Evolutionary conservation across 2,113 vertebrate species (phyloP).

Genomic region (Oceanodroma tethys): DNA sequence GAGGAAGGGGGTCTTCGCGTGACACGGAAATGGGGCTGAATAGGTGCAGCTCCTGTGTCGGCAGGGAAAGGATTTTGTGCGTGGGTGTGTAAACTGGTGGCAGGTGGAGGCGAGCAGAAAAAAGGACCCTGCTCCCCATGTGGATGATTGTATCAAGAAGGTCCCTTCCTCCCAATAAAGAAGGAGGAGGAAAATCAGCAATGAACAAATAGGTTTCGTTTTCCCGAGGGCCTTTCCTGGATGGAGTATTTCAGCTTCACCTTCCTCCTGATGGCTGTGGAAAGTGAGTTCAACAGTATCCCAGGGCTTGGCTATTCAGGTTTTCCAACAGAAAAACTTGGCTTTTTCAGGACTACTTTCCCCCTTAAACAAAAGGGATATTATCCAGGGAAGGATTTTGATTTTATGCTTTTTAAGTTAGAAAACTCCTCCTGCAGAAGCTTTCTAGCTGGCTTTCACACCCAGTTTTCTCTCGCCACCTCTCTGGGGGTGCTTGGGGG

Average conservation of each 20-base stretch:
- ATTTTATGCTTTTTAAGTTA: background rate
- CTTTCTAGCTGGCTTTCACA: background rate
- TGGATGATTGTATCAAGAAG: background rate
- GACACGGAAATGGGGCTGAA: background rate
- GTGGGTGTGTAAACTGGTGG: background rate
- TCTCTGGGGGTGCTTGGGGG: background rate
- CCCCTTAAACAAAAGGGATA: background rate
- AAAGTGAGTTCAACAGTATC: background rate
- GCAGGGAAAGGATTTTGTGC: background rate
- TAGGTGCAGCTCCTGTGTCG: fast-evolving
- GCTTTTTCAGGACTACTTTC: background rate
- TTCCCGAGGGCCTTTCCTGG: background rate
- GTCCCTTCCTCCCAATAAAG: background rate
- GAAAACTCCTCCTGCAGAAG: background rate
- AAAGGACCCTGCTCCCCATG: background rate
- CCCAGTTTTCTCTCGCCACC: background rate
- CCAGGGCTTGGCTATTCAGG: background rate
- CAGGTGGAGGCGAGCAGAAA: background rate
- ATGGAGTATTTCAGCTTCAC: background rate
- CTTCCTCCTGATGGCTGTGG: background rate
- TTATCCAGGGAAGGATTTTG: constrained; percentile 5
- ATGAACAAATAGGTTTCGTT: background rate
- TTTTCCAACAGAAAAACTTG: background rate
- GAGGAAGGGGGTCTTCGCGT: background rate
- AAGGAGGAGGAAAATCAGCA: background rate